A percentile compares a stretch with the other conserved stretches of the same genome.
These are phyloP conservation scores for Protula sp. DNA, from an alignment of 2,888 invertebrate species.

Conservation along the genomic window DNA sequence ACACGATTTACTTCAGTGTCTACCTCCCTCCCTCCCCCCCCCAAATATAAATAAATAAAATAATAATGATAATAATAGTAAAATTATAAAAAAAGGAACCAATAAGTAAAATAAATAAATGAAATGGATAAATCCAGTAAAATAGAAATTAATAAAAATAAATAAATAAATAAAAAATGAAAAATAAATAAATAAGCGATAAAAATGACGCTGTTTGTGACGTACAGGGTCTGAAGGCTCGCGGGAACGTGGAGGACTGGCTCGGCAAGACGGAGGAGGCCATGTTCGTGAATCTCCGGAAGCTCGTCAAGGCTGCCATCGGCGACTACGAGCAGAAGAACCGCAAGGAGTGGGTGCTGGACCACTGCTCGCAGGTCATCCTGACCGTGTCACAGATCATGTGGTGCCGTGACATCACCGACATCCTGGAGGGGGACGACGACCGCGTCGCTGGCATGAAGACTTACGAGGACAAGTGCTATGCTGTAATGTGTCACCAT, in stretches of 20 bases:
- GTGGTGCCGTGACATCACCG: constrained; percentile 78
- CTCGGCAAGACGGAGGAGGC: constrained; percentile 82
- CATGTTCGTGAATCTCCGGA: constrained; percentile 75
- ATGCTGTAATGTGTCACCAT: constrained; percentile 58
- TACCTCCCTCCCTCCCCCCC: no score
- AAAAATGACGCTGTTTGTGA: background rate
- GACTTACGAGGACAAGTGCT: constrained; percentile 67
- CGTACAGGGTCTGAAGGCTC: constrained; percentile 45
- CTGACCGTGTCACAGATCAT: constrained; percentile 82
- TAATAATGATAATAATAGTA: background rate
- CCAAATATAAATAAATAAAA: no score
- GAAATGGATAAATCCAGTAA: no score
- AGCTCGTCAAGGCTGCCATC: constrained; percentile 70
- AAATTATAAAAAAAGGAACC: no score
- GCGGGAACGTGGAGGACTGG: constrained; percentile 91
- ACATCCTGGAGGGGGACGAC: constrained; percentile 61
- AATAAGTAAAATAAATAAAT: no score
- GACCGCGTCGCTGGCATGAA: constrained; percentile 62
- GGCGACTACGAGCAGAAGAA: constrained; percentile 64
- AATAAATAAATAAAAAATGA: no score
- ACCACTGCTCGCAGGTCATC: constrained; percentile 73
- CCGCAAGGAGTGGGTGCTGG: constrained; percentile 69
- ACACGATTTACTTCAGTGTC: no score
- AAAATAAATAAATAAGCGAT: no score
- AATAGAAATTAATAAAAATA: no score